phyloP scores from a whole-genome alignment of 2,888 invertebrate genomes.

The Panorpa germanica region DNA sequence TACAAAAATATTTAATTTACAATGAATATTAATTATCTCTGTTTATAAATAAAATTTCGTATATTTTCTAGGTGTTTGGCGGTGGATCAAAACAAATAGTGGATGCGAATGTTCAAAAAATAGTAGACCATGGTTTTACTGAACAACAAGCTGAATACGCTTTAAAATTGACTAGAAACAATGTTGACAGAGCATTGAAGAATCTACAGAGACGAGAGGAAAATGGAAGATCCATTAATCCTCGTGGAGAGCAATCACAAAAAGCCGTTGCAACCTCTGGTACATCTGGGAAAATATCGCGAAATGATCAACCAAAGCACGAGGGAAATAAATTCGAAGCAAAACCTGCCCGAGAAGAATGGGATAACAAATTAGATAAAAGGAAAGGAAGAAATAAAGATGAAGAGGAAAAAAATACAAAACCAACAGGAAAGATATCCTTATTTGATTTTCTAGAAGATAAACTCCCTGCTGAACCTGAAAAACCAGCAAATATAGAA shows the following conservation, averaged over 20 bases:
- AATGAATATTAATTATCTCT: constrained; percentile 3
- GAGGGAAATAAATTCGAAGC: constrained; percentile 20
- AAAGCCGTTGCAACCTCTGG: constrained; percentile 8
- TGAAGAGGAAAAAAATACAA: constrained; percentile 37
- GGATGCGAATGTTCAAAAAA: constrained; percentile 58
- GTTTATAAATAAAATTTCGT: constrained; percentile 2
- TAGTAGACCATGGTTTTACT: constrained; percentile 60
- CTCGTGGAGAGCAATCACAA: constrained; percentile 12
- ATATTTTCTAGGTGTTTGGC: constrained; percentile 30
- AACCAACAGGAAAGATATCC: constrained; percentile 63
- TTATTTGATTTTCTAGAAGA: constrained; percentile 69
- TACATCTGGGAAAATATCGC: constrained; percentile 9
- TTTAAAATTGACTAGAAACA: constrained; percentile 47
- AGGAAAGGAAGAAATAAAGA: constrained; percentile 22
- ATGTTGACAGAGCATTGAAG: constrained; percentile 51
- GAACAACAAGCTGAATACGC: constrained; percentile 60
- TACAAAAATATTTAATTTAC: constrained; percentile 4
- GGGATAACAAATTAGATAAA: constrained; percentile 12
- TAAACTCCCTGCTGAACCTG: constrained; percentile 41
- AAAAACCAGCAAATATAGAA: constrained; percentile 14
- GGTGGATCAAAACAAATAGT: constrained; percentile 45
- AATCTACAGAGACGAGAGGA: constrained; percentile 39
- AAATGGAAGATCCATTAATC: constrained; percentile 21
- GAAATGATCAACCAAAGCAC: constrained; percentile 19
- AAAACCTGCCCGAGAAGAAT: constrained; percentile 16